Evolutionary conservation across 2,113 vertebrate genomes (phyloP), one percentile per base, ranked within the genome.

Genomic region (Corythaixoides concolor): DNA sequence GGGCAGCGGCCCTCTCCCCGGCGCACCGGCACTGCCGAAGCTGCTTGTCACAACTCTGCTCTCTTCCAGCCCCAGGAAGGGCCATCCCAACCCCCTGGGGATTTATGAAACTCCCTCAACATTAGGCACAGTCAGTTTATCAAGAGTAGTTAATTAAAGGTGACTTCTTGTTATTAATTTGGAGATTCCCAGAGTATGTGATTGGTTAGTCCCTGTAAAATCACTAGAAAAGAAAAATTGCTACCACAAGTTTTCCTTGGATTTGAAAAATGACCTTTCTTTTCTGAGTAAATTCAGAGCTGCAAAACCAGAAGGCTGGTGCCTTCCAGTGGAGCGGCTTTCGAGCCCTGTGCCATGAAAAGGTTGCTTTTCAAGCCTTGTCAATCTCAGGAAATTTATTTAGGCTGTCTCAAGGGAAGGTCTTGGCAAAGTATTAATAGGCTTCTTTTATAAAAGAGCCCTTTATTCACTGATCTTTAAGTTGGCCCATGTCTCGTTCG

Each of bases 371-470:
- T 76, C 77, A 47, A 58, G 82, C 26, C 11, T 22, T 73, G 85
- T 45, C 90, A 86, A 9, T 52, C 82, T 15, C 4, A 69, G 85
- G 83, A 55, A 77, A 90, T 93, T 85, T 92, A 66, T 86, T 85
- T 23, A 50, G 84, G 39, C 86, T 37, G 67, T 22, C 93, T 50
- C 95, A 9, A n/a, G 96, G 88, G 96, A 92, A 76, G 88, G 39
- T 5, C 64, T 33, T 95, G 95, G 91, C 92, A 86, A 35, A 50
- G 64, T 30, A 79, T 88, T 35, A 91, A 72, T 59, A 91, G 74
- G 45, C 35, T 84, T 68, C 12, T 70, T 21, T 88, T 64, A 49
- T 64, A 43, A 72, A 83, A 78, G 77, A 85, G 88, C 19, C 72
- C 93, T 96, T 84, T 82, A 49, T 85, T 85, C 68, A 3, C 30